Conservation (phyloP, 2,888 invertebrate genomes). For the Tortricodes alternella region DNA sequence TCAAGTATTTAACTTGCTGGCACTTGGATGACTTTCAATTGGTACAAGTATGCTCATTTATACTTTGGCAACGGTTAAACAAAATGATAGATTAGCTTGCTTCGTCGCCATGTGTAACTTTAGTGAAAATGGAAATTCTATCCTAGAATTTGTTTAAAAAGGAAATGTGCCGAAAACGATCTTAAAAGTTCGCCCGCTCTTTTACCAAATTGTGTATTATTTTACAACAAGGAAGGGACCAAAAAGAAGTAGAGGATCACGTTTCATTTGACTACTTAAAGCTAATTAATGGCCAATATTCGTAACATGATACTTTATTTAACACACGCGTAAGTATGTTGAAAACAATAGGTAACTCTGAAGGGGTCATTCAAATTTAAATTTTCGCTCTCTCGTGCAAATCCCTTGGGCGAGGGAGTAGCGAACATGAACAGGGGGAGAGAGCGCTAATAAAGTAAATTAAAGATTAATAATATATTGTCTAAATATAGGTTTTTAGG, state of each 20-base stretch:
- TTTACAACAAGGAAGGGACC: no score
- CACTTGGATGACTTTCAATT: slow-evolving; percentile 4
- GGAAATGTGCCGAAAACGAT: no score
- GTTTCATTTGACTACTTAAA: no score
- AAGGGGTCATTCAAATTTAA: slow-evolving; percentile 79
- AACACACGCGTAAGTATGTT: slow-evolving; percentile 27
- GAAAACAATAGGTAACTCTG: slow-evolving; percentile 35
- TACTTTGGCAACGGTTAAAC: slow-evolving; percentile 44
- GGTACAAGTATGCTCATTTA: slow-evolving; percentile 17
- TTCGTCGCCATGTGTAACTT: no score
- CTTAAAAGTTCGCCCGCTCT: no score
- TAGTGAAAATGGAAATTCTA: no score
- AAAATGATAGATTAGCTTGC: slow-evolving; percentile 62
- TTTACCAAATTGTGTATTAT: no score
- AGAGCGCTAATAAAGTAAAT: slow-evolving; percentile 79
- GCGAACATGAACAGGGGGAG: slow-evolving; percentile 66
- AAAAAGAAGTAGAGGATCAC: no score
- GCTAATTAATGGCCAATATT: slow-evolving; percentile 16
- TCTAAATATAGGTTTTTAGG: slow-evolving; percentile 72
- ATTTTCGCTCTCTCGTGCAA: slow-evolving; percentile 72
- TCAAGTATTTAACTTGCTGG: neutral
- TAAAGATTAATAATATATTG: slow-evolving; percentile 82
- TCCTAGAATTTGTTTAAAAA: no score
- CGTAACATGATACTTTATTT: slow-evolving; percentile 13
- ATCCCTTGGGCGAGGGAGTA: slow-evolving; percentile 68